These are phyloP conservation scores for Phyllotreta cruciferae DNA, from an alignment of 2,888 invertebrate species.

Conservation along the genomic window DNA sequence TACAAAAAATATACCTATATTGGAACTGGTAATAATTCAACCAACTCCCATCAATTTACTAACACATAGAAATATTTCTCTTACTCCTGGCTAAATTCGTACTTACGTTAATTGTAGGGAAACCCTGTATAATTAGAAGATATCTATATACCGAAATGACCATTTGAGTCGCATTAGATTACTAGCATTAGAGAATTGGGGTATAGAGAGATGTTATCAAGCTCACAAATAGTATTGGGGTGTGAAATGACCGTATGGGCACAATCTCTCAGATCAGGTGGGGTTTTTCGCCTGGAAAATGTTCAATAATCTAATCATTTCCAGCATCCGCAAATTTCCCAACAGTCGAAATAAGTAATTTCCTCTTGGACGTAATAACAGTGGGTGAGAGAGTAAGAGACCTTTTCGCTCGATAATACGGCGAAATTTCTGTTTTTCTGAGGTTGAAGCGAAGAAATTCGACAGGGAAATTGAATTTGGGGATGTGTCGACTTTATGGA, in stretches of 20 bases:
- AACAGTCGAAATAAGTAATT: constrained; percentile 15
- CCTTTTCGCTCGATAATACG: too few relatives aligned
- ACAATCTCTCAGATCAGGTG: constrained; percentile 44
- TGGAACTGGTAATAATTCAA: too few relatives aligned
- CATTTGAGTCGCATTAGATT: constrained; percentile 34
- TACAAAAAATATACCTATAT: background rate
- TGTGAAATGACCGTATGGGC: constrained; percentile 46
- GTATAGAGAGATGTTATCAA: constrained; percentile 46
- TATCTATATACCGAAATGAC: constrained; percentile 25
- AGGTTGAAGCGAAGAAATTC: too few relatives aligned
- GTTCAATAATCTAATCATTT: constrained; percentile 43
- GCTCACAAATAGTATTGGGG: constrained; percentile 46
- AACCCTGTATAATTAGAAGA: too few relatives aligned
- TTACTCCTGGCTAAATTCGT: too few relatives aligned
- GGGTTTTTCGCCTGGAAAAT: constrained; percentile 41
- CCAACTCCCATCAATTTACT: too few relatives aligned
- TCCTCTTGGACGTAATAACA: background rate
- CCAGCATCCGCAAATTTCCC: constrained; percentile 19
- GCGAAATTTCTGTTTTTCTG: too few relatives aligned
- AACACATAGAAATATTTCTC: too few relatives aligned
- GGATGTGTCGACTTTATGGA: constrained; percentile 2
- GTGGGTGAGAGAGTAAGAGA: too few relatives aligned
- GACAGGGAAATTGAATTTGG: too few relatives aligned
- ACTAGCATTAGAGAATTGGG: constrained; percentile 32
- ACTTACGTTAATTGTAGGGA: too few relatives aligned